Evolutionary conservation across 1,140 invertebrate species (phyloP), one percentile per base, ranked within the genome.

Genomic region (Patella vulgata): DNA sequence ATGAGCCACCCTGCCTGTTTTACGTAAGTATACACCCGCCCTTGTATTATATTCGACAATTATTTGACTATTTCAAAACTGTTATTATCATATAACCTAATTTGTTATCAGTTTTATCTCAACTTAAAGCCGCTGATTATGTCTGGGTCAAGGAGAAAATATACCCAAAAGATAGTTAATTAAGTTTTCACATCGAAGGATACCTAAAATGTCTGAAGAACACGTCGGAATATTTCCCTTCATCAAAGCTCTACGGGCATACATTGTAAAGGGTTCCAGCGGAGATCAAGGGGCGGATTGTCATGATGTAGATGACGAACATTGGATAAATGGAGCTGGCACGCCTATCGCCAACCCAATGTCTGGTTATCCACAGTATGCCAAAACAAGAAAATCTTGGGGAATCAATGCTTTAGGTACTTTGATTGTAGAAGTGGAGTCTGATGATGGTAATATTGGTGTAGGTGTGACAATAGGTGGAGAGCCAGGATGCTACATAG

Each of bases 341-440:
- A 62, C 62, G 9, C 79, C 79, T 9, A 65, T 81, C 9, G 79
- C 79, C 1, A 80, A 77, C 28, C 79, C 77, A 0, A 81, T 81
- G 79, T 73, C 74, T 2, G 39, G 25, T 1, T 75, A 81, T 54
- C 70, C 70, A 40, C 69, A 73, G 42, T 81, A 80, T 63, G 55
- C 71, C n/a, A 42, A 59, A 8, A 70, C 65, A 42, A 46, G 79
- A 25, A 80, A 78, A 53, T 80, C 77, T 3, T 81, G 79, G 79
- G 79, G 79, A 0, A 80, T 81, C 52, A 80, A 81, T 56, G 77
- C 73, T 11, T 61, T 81, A 17, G 80, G 80, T 0, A 62, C 77
- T 0, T 64, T 82, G 44, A 71, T 80, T 19, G 78, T 79, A 3
- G 77, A 81, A 48, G 67, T 81, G 21, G 79, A 81, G 55, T 76